phyloP scores from a whole-genome alignment of 2,797 vertebrate species.

The Coluber constrictor region DNA sequence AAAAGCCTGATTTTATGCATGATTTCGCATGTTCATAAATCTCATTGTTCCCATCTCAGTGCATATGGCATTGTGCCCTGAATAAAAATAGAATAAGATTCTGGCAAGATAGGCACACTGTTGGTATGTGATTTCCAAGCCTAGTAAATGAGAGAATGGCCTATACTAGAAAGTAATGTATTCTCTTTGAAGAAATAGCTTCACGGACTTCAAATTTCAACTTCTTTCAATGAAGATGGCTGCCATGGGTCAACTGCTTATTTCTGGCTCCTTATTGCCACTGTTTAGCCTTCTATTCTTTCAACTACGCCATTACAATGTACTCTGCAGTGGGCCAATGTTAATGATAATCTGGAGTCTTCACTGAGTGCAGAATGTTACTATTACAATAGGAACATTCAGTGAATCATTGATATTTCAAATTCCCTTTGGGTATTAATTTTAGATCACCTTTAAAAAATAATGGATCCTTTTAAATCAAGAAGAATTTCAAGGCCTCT shows the following conservation, averaged over 20 bases:
- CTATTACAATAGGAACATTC: not conserved
- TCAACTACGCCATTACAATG: not conserved
- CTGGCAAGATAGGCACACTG: not conserved
- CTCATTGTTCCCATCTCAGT: not conserved
- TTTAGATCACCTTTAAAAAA: not conserved
- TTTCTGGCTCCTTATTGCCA: not conserved
- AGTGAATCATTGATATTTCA: not conserved
- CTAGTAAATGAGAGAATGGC: not conserved
- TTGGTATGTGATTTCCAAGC: not conserved
- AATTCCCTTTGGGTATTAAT: not conserved
- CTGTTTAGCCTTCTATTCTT: not conserved
- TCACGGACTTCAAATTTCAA: not conserved
- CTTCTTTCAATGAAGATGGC: not conserved
- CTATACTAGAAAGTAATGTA: not conserved
- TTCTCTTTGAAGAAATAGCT: not conserved
- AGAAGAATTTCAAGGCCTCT: not conserved
- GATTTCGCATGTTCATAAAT: not conserved
- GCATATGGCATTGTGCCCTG: no score
- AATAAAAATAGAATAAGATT: not conserved
- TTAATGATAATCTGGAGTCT: not conserved
- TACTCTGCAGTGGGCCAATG: not conserved
- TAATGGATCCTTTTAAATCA: not conserved
- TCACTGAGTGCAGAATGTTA: not conserved
- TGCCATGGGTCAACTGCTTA: not conserved
- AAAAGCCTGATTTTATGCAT: no score